Percentiles rank a stretch among this genome's conserved stretches.
Conservation (phyloP, 2,797 vertebrate species). For the Sebastes flavidus region DNA sequence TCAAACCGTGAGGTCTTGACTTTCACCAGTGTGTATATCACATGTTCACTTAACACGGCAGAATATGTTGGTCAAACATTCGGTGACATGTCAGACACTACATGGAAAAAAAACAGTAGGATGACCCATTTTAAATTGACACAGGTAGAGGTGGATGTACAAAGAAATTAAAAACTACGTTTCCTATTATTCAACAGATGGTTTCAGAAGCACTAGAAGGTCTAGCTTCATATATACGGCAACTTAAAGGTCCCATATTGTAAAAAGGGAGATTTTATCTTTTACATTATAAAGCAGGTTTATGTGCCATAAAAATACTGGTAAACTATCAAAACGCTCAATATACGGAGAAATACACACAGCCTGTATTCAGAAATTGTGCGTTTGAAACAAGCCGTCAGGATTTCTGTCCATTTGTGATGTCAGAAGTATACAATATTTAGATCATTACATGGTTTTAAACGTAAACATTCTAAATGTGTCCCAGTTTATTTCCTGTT, state of each 20-base stretch:
- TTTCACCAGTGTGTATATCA: not conserved
- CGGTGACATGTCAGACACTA: not conserved
- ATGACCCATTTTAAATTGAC: not conserved
- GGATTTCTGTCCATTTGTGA: no score
- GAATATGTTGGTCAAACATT: not conserved
- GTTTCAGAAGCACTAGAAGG: not conserved
- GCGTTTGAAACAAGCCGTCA: no score
- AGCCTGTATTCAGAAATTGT: no score
- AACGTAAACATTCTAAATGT: no score
- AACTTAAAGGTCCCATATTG: not conserved
- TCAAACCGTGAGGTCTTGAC: not conserved
- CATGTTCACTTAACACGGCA: not conserved
- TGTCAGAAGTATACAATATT: no score
- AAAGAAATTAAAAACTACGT: not conserved
- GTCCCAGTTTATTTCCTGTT: no score
- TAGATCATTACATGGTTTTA: no score
- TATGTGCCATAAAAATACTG: no score
- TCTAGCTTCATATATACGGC: not conserved
- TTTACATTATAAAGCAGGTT: no score
- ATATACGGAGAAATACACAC: no score
- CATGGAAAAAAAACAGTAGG: not conserved
- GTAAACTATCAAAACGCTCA: no score
- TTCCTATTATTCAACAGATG: not conserved
- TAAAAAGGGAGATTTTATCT: no score
- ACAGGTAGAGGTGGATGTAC: not conserved